Base-by-base conservation (phyloP, 2,797 vertebrate genomes). In the Onychomys arenicola region DNA sequence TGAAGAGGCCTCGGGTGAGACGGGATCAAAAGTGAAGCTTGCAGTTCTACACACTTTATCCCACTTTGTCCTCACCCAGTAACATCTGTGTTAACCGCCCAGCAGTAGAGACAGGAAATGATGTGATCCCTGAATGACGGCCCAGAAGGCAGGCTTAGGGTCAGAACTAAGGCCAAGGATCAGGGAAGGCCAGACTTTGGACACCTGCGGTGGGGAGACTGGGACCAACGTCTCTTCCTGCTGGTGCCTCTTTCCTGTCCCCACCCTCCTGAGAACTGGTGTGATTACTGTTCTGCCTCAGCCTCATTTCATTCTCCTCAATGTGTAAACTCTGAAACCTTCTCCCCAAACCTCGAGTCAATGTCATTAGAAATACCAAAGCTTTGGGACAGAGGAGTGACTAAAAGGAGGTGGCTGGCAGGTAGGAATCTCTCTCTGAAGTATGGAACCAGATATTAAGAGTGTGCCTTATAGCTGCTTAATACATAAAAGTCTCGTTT, bases 191-290 rank as follows among this genome's bases (percentile, higher is more conserved):
- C 81, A 61, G 52, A 43, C 40, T 69, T 5, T 4, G 11, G 25
- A 52, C 6, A 32, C 19, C 63, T 25, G 21, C 17, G 43, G 37
- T 40, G 43, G 6, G 29, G 34, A 1, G 19, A 16, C 6, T 71
- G 43, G 43, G 71, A 10, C 29, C 40, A 49, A 5, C 21, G 37
- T 65, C 82, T 80, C 13, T 77, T 17, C 3, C 87, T 40, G 11
- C 67, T 2, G 21, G 34, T 25, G 17, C 14, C 16, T 25, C 25
- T 17, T 9, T 32, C 27, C 13, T 11, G 14, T 34, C 0, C 0
- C 8, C 7, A 34, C 65, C 37, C 11, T 46, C 63, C 6, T 19
- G 21, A 34, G 52, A 65, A 61, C 3, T 2, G 5, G 29, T 0
- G 0, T 37, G 34, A 29, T 40, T 1, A 1, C 12, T 52, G 23